Base-by-base conservation (phyloP, 2,113 vertebrate genomes). In the Leuciscus idus region DNA sequence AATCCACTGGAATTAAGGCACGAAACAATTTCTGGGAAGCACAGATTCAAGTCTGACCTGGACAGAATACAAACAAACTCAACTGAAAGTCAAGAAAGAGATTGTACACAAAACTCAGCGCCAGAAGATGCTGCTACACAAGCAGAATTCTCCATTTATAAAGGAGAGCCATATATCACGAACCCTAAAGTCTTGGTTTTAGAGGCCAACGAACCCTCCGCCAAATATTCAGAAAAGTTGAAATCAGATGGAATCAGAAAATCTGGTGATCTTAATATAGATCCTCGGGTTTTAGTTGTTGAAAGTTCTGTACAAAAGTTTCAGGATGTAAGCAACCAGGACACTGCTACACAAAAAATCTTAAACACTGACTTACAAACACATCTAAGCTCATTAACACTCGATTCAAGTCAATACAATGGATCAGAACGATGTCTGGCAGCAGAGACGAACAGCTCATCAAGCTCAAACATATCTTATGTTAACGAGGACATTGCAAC, bases 401-500 rank as follows among this genome's bases (percentile, higher is more conserved):
- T 61, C 15, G 83, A 84, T 61, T 75, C 55, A 59, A 10, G 28
- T 26, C 82, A 74, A 19, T 21, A 26, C 52, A 70, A 74, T 21
- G 52, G 68, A 13, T 73, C 68, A 28, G 70, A 74, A 26, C 50
- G 43, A 43, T 26, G 23, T 39, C 55, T 46, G 70, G 23, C 12
- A 39, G 5, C 6, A 30, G 68, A 61, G 4, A 75, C 15, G 8
- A 36, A 84, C 36, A 72, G 39, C 68, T 43, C 36, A 1, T 1
- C 57, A 50, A 84, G 26, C 30, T 75, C 36, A 61, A 75, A 84
- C 26, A 36, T 0, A 0, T 36, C 68, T 59, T 52, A 57, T 59
- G 64, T 72, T 21, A 81, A 70, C 21, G 76, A 86, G 28, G 39
- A 86, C 39, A 62, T 82, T 10, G 28, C 55, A 74, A 86, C 78